Base-by-base conservation (phyloP, 2,797 vertebrate genomes). In the Gallinago solitaria region DNA sequence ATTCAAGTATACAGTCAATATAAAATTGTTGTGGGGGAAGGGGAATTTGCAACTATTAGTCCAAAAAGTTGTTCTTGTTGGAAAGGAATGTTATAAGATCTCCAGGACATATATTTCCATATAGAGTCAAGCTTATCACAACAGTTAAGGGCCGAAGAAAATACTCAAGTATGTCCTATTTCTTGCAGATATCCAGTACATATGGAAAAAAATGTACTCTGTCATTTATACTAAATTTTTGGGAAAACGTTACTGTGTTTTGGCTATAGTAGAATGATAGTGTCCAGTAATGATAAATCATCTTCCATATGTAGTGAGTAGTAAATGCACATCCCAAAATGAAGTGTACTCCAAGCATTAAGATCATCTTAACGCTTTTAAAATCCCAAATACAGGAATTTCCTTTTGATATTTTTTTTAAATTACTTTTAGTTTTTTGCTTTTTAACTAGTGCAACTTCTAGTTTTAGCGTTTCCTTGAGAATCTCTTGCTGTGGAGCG, bases 31-130 rank as follows among this genome's bases (percentile, higher is more conserved):
- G 19, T 24, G 35, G 25, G 16, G 23, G 23, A 35, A 32, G 54
- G 21, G 59, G 16, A 21, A 37, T 84, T 73, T 83, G 43, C 47
- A 79, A 41, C 43, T 54, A 1, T 78, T 70, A 35, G 43, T 65
- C 60, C 89, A 93, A 81, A 91, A 91, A 94, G 77, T 96, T 89
- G 35, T 91, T 95, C 91, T 94, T 96, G 69, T 92, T 96, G 75
- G 60, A 88, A 93, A 90, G 74, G 79, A 87, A 35, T 94, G 82
- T 71, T 97, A 54, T 74, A 79, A 93, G 90, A 68, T 96, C 75
- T 70, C 60, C 47, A 60, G 39, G 41, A 39, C 92, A 92, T 96
- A 89, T 83, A 91, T 97, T 97, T 96, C 96, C 87, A 92, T 86
- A 75, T 84, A 81, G 69, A 87, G 70, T 91, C 61, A 68, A 33